Evolutionary conservation across 2,888 invertebrate species (phyloP).

Genomic region (Scaptodrosophila latifasciaeformis): DNA sequence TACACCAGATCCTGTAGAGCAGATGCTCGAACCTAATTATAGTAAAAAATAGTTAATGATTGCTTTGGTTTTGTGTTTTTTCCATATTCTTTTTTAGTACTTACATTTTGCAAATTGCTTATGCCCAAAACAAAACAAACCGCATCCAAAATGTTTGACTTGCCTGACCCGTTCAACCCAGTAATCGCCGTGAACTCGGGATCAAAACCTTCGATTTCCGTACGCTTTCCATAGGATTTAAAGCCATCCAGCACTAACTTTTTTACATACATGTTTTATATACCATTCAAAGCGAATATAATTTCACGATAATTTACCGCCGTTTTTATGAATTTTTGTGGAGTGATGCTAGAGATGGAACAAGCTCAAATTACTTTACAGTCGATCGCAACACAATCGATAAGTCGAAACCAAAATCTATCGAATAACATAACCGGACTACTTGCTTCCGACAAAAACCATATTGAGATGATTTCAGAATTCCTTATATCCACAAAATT

Average conservation of each 20-base stretch:
- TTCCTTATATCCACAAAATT: too few relatives aligned
- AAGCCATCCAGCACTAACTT: slow-evolving; percentile 96
- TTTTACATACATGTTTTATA: slow-evolving; percentile 87
- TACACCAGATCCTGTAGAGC: slow-evolving; percentile 97
- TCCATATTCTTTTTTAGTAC: slow-evolving; percentile 45
- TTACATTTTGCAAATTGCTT: slow-evolving; percentile 91
- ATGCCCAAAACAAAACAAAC: slow-evolving; percentile 99
- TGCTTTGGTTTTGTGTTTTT: neutral
- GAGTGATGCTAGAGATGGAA: slow-evolving; percentile 30
- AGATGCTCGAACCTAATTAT: slow-evolving; percentile 87
- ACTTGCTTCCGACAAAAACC: too few relatives aligned
- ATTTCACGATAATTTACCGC: slow-evolving; percentile 39
- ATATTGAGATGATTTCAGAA: too few relatives aligned
- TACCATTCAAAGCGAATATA: neutral
- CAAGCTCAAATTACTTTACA: too few relatives aligned
- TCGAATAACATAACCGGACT: too few relatives aligned
- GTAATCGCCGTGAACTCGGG: slow-evolving; percentile 98
- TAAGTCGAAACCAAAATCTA: too few relatives aligned
- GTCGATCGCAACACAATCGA: too few relatives aligned
- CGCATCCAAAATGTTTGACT: slow-evolving; percentile 97
- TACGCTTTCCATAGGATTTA: slow-evolving; percentile 96
- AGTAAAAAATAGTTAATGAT: neutral
- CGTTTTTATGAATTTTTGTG: slow-evolving; percentile 30
- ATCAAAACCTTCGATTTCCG: slow-evolving; percentile 95
- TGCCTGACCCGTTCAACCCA: slow-evolving; percentile 97